phyloP scores from a whole-genome alignment of 2,113 vertebrate genomes.

The Amia ocellicauda region DNA sequence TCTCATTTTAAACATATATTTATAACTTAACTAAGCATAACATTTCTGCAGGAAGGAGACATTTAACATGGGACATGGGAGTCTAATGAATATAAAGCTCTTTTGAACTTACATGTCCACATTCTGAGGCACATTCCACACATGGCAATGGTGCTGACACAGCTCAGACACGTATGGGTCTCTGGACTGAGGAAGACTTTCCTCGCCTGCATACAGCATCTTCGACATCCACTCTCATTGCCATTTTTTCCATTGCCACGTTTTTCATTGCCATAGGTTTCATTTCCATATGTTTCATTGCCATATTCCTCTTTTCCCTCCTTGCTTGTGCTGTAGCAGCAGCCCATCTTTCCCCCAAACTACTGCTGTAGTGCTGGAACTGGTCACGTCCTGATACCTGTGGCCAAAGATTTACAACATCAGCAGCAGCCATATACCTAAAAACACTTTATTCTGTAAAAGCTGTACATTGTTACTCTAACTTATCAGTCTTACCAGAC shows the following conservation, averaged over 20 bases:
- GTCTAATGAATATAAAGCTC: no score
- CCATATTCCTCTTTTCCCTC: slow-evolving; percentile 34
- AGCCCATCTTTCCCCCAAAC: slow-evolving; percentile 17
- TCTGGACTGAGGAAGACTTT: slow-evolving; percentile 1
- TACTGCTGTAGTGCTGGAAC: background rate
- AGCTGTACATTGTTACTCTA: no score
- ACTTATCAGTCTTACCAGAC: no score
- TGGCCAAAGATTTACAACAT: slow-evolving; percentile 34
- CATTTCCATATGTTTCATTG: no score
- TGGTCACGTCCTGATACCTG: slow-evolving; percentile 3
- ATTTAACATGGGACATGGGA: no score
- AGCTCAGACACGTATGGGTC: background rate
- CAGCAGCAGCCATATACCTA: no score
- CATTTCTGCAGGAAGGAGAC: no score
- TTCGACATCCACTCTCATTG: slow-evolving; percentile 17
- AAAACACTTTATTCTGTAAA: no score
- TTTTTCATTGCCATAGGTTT: no score
- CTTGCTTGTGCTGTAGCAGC: slow-evolving; percentile 38
- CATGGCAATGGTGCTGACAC: slow-evolving; percentile 14
- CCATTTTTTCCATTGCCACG: no score
- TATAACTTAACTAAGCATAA: no score
- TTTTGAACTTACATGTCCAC: slow-evolving; percentile 9
- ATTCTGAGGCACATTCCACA: slow-evolving; percentile 19
- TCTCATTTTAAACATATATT: no score
- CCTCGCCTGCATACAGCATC: slow-evolving; percentile 31